Conservation (phyloP, 2,113 vertebrate genomes). For the Pseudorectes ferrugineus region DNA sequence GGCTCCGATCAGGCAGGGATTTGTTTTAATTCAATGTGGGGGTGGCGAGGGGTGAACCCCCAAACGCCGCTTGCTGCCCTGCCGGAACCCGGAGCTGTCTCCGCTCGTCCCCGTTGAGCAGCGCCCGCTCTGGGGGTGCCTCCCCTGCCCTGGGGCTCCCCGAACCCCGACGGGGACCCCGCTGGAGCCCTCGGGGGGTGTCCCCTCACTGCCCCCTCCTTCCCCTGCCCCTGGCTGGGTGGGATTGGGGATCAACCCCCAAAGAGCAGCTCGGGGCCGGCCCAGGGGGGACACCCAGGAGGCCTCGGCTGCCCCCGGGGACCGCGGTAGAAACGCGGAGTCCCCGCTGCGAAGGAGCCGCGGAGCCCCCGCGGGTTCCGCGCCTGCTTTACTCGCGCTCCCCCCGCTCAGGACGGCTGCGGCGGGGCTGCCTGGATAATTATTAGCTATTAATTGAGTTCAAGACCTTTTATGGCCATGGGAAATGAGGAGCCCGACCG, state of each 20-base stretch:
- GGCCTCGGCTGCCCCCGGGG: background rate
- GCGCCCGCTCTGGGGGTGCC: background rate
- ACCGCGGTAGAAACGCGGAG: background rate
- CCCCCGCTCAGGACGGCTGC: conserved; percentile 45
- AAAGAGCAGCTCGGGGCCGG: background rate
- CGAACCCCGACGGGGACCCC: background rate
- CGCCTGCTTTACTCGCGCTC: background rate
- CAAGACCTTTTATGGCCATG: conserved; percentile 81
- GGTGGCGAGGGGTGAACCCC: background rate
- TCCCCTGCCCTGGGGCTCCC: background rate
- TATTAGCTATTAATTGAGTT: conserved; percentile 94
- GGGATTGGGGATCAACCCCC: background rate
- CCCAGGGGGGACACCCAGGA: background rate
- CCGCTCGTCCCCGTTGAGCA: background rate
- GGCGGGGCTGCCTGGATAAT: conserved; percentile 76
- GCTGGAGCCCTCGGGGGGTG: background rate
- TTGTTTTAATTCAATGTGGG: accelerated
- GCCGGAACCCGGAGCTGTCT: accelerated
- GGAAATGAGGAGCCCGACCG: conserved; percentile 82
- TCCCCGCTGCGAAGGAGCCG: background rate
- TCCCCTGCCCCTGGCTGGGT: accelerated
- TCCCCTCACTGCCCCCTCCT: too few species aligned
- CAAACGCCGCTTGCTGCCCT: accelerated
- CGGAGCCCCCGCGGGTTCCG: background rate
- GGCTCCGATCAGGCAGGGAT: background rate